phyloP scores from a whole-genome alignment of 2,797 vertebrate genomes.

The Momotus momota region DNA sequence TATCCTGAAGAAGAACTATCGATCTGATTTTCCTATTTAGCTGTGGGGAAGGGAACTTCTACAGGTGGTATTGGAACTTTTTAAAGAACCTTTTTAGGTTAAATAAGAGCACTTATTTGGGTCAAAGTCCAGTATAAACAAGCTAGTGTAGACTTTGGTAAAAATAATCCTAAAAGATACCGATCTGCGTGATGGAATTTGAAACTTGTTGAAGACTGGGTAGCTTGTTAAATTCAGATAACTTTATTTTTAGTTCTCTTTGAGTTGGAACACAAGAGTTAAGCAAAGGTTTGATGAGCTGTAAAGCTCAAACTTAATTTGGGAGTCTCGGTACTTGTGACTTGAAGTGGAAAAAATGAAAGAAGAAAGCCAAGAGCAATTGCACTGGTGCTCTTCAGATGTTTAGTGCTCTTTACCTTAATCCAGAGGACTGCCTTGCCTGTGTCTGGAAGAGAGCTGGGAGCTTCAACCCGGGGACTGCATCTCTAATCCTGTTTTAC shows the following conservation, averaged over 20 bases:
- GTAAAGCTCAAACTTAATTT: neutral
- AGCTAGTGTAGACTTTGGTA: neutral
- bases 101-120: neutral
- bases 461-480: neutral
- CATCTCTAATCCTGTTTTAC: neutral
- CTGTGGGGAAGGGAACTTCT: neutral
- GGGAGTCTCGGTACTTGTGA: neutral
- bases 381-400: neutral
- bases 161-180: neutral
- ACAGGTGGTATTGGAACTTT: rapidly evolving
- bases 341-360: neutral
- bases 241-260: neutral
- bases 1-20: neutral
- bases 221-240: neutral
- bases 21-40: neutral
- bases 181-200: neutral
- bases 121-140: neutral
- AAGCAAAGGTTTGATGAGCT: neutral
- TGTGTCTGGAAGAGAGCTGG: neutral
- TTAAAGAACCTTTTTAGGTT: neutral
- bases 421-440: neutral
- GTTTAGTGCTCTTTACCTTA: neutral
- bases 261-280: neutral
- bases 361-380: neutral
- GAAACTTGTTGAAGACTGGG: neutral